phyloP scores from a whole-genome alignment of 2,888 invertebrate species.

The Caenorhabditis parvicauda region DNA sequence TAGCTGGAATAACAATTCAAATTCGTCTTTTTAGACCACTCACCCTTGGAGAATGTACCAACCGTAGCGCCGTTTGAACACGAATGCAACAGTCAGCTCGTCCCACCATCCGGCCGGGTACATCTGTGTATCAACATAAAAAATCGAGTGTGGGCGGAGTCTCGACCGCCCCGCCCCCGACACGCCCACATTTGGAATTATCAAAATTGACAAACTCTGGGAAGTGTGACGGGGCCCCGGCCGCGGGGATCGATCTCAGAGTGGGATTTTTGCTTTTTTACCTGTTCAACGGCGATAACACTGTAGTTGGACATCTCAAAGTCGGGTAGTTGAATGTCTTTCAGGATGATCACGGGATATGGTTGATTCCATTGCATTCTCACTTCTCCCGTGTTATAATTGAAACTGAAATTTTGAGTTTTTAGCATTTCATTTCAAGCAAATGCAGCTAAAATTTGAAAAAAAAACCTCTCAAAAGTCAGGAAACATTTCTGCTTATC shows the following conservation, averaged over 20 bases:
- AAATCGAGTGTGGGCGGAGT: not conserved
- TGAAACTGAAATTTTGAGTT: conserved; percentile 46
- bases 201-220: no score
- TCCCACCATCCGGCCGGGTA: conserved; percentile 63
- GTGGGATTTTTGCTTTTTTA: conserved; percentile 3
- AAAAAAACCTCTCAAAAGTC: conserved; percentile 58
- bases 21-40: not conserved
- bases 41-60: conserved; percentile 62
- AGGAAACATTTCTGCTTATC: conserved; percentile 60
- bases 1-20: conserved; percentile 23
- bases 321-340: conserved; percentile 59
- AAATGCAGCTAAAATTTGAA: not conserved
- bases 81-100: conserved; percentile 60
- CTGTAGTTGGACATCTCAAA: conserved; percentile 60
- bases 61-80: conserved; percentile 61
- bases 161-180: no score
- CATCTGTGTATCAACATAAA: conserved; percentile 35
- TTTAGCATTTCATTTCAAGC: not conserved
- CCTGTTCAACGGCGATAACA: conserved; percentile 60
- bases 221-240: no score
- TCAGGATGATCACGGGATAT: conserved; percentile 50
- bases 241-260: no score
- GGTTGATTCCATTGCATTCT: conserved; percentile 62
- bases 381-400: conserved; percentile 63
- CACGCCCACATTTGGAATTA: no score